Conservation (phyloP, 2,888 invertebrate species). For the Heterodera filipjevi region DNA sequence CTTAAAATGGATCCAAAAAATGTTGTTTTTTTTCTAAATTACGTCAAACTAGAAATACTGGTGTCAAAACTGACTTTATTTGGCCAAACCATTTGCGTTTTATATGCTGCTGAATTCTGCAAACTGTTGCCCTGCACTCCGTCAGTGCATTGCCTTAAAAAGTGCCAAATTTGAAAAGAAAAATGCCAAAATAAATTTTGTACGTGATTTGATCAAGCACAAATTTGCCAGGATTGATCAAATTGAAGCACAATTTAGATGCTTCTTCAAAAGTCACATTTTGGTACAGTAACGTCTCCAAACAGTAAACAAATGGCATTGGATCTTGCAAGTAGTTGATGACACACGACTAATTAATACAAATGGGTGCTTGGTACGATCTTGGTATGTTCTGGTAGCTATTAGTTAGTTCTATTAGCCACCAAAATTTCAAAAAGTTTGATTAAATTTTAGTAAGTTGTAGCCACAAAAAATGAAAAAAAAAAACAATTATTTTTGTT, state of each 20-base stretch:
- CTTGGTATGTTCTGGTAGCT: too few species aligned
- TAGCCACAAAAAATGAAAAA: too few species aligned
- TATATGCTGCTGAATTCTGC: constrained; percentile 25
- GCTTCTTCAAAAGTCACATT: constrained; percentile 24
- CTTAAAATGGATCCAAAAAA: neutral
- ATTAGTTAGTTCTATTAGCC: too few species aligned
- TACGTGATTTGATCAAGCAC: constrained; percentile 32
- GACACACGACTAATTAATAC: constrained; percentile 30
- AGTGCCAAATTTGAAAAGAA: neutral
- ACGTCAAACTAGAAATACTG: too few species aligned
- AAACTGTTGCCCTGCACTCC: constrained; percentile 24
- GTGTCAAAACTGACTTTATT: constrained; percentile 16
- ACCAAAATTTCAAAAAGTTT: too few species aligned
- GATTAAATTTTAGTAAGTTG: too few species aligned
- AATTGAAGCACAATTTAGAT: constrained; percentile 28
- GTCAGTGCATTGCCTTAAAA: constrained; percentile 29
- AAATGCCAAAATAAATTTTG: too few species aligned
- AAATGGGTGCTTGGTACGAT: too few species aligned
- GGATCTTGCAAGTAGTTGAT: constrained; percentile 35
- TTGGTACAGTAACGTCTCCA: constrained; percentile 25
- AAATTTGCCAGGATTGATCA: constrained; percentile 7
- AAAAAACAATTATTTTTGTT: too few species aligned
- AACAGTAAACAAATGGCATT: constrained; percentile 31
- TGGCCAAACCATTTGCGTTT: constrained; percentile 32
- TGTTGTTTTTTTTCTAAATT: too few species aligned